These are phyloP conservation scores for Schizotus pectinicornis DNA, from an alignment of 2,888 invertebrate species.

Conservation along the genomic window DNA sequence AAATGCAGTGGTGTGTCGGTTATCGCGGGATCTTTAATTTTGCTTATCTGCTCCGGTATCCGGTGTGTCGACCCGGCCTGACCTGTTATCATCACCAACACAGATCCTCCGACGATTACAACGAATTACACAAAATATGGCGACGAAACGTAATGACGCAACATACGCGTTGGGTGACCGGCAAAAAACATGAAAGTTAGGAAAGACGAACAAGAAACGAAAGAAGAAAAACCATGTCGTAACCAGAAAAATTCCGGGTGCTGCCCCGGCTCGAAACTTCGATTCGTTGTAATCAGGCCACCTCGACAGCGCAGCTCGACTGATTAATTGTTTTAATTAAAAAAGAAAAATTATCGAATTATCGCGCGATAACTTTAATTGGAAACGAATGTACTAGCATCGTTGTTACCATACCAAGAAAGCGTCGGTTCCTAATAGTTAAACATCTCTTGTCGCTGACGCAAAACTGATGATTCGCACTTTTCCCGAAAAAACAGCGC, in stretches of 20 bases:
- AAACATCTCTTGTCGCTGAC: not conserved
- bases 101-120: slow-evolving; percentile 33
- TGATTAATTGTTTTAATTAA: slow-evolving; percentile 27
- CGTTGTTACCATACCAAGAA: not conserved
- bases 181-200: too few species aligned
- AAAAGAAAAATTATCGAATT: slow-evolving; percentile 19
- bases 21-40: slow-evolving; percentile 50
- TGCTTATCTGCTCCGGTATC: slow-evolving; percentile 43
- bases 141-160: slow-evolving; percentile 11
- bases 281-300: not conserved
- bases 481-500: slow-evolving; percentile 18
- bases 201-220: too few species aligned
- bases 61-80: slow-evolving; percentile 34
- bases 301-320: not conserved
- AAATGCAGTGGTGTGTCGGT: slow-evolving; percentile 30
- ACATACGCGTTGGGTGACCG: not conserved
- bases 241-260: not conserved
- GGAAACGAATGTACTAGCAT: slow-evolving; percentile 13
- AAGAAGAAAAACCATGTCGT: too few species aligned
- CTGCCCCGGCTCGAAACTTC: not conserved
- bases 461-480: slow-evolving; percentile 11
- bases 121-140: slow-evolving; percentile 33
- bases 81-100: slow-evolving; percentile 33
- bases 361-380: slow-evolving; percentile 21
- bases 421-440: too few species aligned